Evolutionary conservation across 2,113 vertebrate species (phyloP), one percentile per base, ranked within the genome.

Genomic region (Gasterosteus aculeatus): DNA sequence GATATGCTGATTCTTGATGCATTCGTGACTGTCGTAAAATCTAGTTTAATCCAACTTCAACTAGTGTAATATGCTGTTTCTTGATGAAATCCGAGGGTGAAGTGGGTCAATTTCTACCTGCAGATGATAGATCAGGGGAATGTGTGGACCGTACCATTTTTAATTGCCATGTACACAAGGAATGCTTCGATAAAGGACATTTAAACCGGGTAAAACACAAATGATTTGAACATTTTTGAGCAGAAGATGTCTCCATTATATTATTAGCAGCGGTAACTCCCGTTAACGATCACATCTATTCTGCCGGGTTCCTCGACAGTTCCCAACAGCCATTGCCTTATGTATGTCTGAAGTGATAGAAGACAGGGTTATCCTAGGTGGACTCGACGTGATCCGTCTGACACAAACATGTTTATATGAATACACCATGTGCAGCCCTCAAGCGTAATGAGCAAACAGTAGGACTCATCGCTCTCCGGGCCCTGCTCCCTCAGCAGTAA

Each of bases 371-470:
- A 15, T 49, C 33, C 56, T 15, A 5, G 42, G 22, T 35, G 67
- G 68, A 41, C 15, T 19, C 14, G 35, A 14, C 65, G 22, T 42
- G 39, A 62, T 77, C 33, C 39, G 16, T 41, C 44, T 54, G 15
- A 3, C 31, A 86, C 54, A 77, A 80, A 80, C 77, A 70, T 77
- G 83, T 78, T 84, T 67, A 61, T 75, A 62, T 65, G 61, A 74
- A 56, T 18, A 71, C 71, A 56, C 35, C 22, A 46, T 53, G 60
- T 46, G 54, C 46, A 78, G 33, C 22, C 22, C 70, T 71, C 51
- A 26, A 63, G 78, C 1, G 31, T 78, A 72, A 68, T 66, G 72
- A 63, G n/a, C 35, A 16, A 64, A 60, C 44, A 78, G 63, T 22
- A 69, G 41, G 41, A 70, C 66, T 75, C 46, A 77, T 66, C 3